Conservation (phyloP, 2,113 vertebrate genomes). For the Rattus rattus region DNA sequence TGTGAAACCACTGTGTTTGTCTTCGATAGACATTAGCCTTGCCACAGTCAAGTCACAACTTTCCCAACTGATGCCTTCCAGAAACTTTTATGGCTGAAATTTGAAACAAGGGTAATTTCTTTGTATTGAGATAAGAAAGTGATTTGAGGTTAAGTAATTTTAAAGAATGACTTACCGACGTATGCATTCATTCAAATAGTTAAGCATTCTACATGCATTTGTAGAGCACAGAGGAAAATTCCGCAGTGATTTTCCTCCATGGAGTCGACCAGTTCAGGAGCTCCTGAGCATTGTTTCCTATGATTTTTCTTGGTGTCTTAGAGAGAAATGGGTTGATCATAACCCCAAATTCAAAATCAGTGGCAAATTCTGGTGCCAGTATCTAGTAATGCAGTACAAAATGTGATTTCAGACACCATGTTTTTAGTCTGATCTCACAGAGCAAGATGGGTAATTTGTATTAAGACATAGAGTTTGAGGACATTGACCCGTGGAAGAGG, state of each 20-base stretch:
- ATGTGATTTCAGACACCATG: neutral
- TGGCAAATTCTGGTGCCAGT: neutral
- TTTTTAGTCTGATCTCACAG: neutral
- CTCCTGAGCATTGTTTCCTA: neutral
- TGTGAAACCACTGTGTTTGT: neutral
- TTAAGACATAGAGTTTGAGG: neutral
- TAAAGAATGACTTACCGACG: neutral
- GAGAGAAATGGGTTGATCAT: neutral
- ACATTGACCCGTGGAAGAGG: neutral
- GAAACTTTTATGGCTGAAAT: neutral
- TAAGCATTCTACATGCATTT: neutral
- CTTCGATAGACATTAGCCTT: neutral
- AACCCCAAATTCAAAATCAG: neutral
- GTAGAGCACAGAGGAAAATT: neutral
- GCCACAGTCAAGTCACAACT: neutral
- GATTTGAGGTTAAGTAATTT: neutral
- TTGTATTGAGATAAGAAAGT: conserved; percentile 12
- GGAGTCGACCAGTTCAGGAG: neutral
- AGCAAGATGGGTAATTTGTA: neutral
- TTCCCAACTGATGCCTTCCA: neutral
- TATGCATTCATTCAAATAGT: neutral
- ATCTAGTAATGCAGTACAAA: neutral
- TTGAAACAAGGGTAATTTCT: conserved; percentile 2
- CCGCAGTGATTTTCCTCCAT: neutral
- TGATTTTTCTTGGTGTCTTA: neutral